Conservation (phyloP, 2,113 vertebrate genomes). For the Gymnocephalus cernua region DNA sequence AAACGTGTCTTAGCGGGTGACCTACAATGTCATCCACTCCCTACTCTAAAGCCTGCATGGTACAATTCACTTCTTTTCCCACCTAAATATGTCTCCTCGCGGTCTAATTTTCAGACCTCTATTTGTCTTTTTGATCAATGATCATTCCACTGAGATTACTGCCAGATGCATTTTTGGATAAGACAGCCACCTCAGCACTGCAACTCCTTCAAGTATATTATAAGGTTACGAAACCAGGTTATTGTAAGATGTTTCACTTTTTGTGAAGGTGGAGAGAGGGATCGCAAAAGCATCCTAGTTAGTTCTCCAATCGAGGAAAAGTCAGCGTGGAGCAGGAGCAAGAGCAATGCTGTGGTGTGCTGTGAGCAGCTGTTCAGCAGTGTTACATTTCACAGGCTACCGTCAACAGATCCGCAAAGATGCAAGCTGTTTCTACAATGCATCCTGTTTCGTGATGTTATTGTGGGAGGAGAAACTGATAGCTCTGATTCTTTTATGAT, state of each 20-base stretch:
- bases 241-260: slow-evolving; percentile 37
- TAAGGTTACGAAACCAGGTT: slow-evolving; percentile 28
- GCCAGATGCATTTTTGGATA: slow-evolving; percentile 49
- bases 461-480: slow-evolving; percentile 22
- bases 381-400: slow-evolving; percentile 73
- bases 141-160: slow-evolving; percentile 56
- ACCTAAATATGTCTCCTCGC: slow-evolving; percentile 41
- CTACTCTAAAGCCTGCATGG: slow-evolving; percentile 4
- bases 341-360: slow-evolving; percentile 49
- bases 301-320: slow-evolving; percentile 39
- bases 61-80: slow-evolving; percentile 45
- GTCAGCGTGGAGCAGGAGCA: slow-evolving; percentile 35
- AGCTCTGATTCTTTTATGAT: slow-evolving; percentile 6
- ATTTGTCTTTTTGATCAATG: slow-evolving; percentile 70
- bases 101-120: slow-evolving; percentile 48
- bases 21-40: slow-evolving; percentile 61
- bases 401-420: slow-evolving; percentile 51
- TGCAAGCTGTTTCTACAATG: slow-evolving; percentile 56
- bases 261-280: slow-evolving; percentile 26
- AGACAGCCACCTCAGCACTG: slow-evolving; percentile 41
- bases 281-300: slow-evolving; percentile 26
- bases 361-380: slow-evolving; percentile 64
- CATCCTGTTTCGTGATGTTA: slow-evolving; percentile 26
- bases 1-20: slow-evolving; percentile 62
- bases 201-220: slow-evolving; percentile 33